phyloP scores from a whole-genome alignment of 1,140 invertebrate genomes.

The Caenorhabditis latens region DNA sequence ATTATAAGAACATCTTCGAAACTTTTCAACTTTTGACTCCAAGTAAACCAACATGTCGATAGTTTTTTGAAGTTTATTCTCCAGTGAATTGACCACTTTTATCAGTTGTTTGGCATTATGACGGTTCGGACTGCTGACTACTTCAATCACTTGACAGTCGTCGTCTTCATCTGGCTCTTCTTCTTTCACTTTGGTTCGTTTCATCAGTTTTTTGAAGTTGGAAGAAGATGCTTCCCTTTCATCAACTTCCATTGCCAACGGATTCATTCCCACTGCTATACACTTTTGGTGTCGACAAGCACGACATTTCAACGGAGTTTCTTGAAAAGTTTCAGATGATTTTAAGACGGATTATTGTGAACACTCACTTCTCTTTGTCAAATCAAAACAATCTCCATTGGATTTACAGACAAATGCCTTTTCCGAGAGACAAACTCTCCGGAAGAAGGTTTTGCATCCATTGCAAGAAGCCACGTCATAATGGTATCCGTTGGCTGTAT shows the following conservation, averaged over 20 bases:
- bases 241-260: slow-evolving; percentile 37
- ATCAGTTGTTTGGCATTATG: not conserved
- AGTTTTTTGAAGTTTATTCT: slow-evolving; percentile 2
- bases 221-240: not conserved
- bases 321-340: not conserved
- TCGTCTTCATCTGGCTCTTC: slow-evolving; percentile 31
- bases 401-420: not conserved
- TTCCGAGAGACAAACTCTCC: slow-evolving; percentile 24
- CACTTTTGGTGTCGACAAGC: slow-evolving; percentile 22
- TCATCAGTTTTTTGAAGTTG: slow-evolving; percentile 6
- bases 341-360: not conserved
- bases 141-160: not conserved
- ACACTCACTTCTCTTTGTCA: slow-evolving; percentile 14
- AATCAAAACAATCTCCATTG: slow-evolving; percentile 32
- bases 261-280: slow-evolving; percentile 17
- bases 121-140: not conserved
- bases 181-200: not conserved
- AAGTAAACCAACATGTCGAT: slow-evolving; percentile 38
- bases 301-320: slow-evolving; percentile 18
- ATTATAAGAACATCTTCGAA: slow-evolving; percentile 36
- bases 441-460: slow-evolving; percentile 66
- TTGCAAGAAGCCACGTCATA: slow-evolving; percentile 66
- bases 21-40: slow-evolving; percentile 46
- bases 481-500: slow-evolving; percentile 79
- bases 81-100: not conserved